Evolutionary conservation across 2,113 vertebrate species (phyloP).

Genomic region (Notarius quadriscutis): DNA sequence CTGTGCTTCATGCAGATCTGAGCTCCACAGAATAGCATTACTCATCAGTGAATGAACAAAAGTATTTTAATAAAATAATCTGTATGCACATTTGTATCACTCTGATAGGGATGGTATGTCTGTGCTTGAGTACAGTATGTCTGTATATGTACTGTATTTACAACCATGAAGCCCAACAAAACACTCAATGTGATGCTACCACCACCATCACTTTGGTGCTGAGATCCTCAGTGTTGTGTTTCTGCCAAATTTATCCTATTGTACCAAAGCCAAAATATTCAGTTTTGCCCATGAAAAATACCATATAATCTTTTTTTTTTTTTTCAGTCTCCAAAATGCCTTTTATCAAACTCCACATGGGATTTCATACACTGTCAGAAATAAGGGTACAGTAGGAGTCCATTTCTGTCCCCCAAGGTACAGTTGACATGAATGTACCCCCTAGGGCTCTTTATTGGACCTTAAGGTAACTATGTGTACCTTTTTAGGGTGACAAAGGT

Average conservation of each 20-base stretch:
- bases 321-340: background rate
- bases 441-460: too few relatives aligned
- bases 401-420: too few relatives aligned
- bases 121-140: background rate
- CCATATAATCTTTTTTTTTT: background rate
- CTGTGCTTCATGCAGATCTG: background rate
- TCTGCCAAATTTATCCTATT: background rate
- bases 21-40: background rate
- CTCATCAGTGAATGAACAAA: background rate
- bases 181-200: background rate
- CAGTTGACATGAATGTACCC: too few relatives aligned
- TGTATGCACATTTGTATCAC: background rate
- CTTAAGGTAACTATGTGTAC: too few relatives aligned
- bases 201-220: background rate
- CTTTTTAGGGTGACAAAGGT: too few relatives aligned
- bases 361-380: background rate
- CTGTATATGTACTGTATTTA: background rate
- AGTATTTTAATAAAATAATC: background rate
- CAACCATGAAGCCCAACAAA: background rate
- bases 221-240: background rate
- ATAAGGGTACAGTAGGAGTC: too few relatives aligned
- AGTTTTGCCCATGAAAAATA: background rate
- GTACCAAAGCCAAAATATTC: background rate
- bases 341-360: background rate
- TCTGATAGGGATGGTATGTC: background rate